phyloP scores from a whole-genome alignment of 2,888 invertebrate genomes.

The Antheraea assamensis region DNA sequence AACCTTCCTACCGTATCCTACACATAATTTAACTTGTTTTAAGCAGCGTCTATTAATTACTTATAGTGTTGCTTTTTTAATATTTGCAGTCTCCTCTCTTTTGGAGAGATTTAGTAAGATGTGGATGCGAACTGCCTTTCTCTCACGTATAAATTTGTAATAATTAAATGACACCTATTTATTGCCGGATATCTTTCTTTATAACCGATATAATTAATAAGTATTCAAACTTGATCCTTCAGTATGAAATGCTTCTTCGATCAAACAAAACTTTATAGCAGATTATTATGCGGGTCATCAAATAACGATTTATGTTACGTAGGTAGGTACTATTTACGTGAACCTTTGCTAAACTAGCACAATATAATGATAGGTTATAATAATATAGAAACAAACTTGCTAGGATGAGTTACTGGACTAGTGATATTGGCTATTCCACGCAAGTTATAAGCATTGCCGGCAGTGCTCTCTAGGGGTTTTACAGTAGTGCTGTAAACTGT shows the following conservation, averaged over 20 bases:
- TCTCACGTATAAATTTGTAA: too few relatives aligned
- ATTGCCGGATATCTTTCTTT: neutral
- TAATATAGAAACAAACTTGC: neutral
- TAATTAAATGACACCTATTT: too few relatives aligned
- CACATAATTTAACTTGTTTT: too few relatives aligned
- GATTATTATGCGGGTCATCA: neutral
- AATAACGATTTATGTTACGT: neutral
- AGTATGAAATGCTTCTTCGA: neutral
- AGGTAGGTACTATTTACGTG: neutral
- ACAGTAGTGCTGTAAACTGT: conserved; percentile 43
- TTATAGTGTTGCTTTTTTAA: too few relatives aligned
- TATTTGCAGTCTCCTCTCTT: too few relatives aligned
- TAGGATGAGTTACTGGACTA: neutral
- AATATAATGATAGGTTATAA: neutral
- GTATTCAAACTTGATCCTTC: neutral
- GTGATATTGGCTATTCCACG: conserved; percentile 37
- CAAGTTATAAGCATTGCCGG: conserved; percentile 54
- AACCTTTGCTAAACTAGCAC: neutral
- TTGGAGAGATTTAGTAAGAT: too few relatives aligned
- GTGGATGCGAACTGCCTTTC: too few relatives aligned
- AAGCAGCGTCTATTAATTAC: too few relatives aligned
- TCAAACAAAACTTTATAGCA: neutral
- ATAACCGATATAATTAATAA: neutral
- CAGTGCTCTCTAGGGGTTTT: conserved; percentile 45
- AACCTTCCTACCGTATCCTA: too few relatives aligned